phyloP scores from a whole-genome alignment of 2,888 invertebrate species.

The Dasypogon diadema region DNA sequence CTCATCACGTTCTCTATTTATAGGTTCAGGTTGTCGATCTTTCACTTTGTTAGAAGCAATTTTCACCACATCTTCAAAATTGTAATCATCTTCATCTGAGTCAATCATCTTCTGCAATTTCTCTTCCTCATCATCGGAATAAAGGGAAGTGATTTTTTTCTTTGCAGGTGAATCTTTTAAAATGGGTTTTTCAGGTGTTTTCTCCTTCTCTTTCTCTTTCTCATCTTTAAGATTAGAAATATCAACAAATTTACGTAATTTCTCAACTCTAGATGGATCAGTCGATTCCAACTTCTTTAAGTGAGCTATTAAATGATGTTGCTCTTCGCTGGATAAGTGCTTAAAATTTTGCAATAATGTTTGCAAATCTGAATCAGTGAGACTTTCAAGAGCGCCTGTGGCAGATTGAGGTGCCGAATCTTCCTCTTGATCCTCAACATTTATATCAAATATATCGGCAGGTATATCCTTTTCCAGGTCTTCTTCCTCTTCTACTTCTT shows the following conservation, averaged over 20 bases:
- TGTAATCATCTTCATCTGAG: conserved; percentile 81
- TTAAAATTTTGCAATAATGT: conserved; percentile 84
- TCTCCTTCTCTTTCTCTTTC: conserved; percentile 57
- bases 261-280: conserved; percentile 82
- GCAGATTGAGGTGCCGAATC: conserved; percentile 59
- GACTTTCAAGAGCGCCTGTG: conserved; percentile 75
- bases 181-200: conserved; percentile 51
- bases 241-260: conserved; percentile 81
- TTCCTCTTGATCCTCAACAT: conserved; percentile 49
- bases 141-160: conserved; percentile 44
- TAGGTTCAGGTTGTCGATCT: conserved; percentile 67
- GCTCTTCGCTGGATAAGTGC: conserved; percentile 83
- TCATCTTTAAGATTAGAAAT: conserved; percentile 64
- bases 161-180: background rate
- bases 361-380: conserved; percentile 85
- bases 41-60: conserved; percentile 81
- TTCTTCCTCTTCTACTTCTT: conserved; percentile 61
- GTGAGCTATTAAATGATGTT: conserved; percentile 84
- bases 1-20: conserved; percentile 61
- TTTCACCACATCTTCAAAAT: conserved; percentile 85
- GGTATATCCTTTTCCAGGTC: conserved; percentile 61
- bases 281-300: conserved; percentile 83
- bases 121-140: conserved; percentile 59
- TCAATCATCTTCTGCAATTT: conserved; percentile 69
- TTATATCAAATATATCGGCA: conserved; percentile 19